A percentile compares a stretch with the other conserved stretches of the same genome.
Evolutionary conservation across 2,113 vertebrate genomes (phyloP).

Genomic region (Hypanus sabinus): DNA sequence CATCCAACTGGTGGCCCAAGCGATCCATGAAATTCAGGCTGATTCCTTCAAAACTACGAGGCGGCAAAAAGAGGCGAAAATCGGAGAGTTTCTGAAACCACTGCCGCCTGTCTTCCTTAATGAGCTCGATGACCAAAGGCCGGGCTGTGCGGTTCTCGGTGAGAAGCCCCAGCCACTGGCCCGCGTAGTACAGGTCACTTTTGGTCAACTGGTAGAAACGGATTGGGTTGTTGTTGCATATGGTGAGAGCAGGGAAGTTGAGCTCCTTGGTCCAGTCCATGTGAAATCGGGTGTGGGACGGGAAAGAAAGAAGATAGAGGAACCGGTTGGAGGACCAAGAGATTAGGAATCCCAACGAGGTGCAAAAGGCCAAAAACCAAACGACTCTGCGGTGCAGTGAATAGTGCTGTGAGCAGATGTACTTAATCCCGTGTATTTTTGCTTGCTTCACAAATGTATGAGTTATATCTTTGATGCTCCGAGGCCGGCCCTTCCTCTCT

Average conservation of each 20-base stretch:
- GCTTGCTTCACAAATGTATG: slow-evolving; percentile 62
- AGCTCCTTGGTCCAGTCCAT: slow-evolving; percentile 88
- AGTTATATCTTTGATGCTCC: slow-evolving; percentile 46
- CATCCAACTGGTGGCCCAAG: slow-evolving; percentile 89
- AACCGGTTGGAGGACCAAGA: slow-evolving; percentile 91
- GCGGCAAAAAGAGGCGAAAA: slow-evolving; percentile 88
- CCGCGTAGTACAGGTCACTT: slow-evolving; percentile 89
- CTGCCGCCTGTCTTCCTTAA: slow-evolving; percentile 74
- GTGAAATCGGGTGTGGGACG: slow-evolving; percentile 84
- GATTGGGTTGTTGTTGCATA: slow-evolving; percentile 97
- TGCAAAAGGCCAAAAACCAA: slow-evolving; percentile 84
- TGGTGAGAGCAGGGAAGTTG: slow-evolving; percentile 83
- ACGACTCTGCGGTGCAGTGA: slow-evolving; percentile 72
- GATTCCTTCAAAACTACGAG: slow-evolving; percentile 90
- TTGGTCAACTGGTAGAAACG: slow-evolving; percentile 91
- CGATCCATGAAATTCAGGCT: slow-evolving; percentile 92
- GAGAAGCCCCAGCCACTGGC: slow-evolving; percentile 88
- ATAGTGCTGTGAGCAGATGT: slow-evolving; percentile 66
- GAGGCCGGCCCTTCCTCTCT: slow-evolving; percentile 34
- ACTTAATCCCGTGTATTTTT: slow-evolving; percentile 78
- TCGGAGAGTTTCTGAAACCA: slow-evolving; percentile 95
- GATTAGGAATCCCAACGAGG: slow-evolving; percentile 79
- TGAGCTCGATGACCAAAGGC: slow-evolving; percentile 79
- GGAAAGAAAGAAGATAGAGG: slow-evolving; percentile 87
- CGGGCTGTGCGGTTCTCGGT: slow-evolving; percentile 82